These are phyloP conservation scores for Bombylius discolor DNA, from an alignment of 2,888 invertebrate genomes.

Conservation along the genomic window DNA sequence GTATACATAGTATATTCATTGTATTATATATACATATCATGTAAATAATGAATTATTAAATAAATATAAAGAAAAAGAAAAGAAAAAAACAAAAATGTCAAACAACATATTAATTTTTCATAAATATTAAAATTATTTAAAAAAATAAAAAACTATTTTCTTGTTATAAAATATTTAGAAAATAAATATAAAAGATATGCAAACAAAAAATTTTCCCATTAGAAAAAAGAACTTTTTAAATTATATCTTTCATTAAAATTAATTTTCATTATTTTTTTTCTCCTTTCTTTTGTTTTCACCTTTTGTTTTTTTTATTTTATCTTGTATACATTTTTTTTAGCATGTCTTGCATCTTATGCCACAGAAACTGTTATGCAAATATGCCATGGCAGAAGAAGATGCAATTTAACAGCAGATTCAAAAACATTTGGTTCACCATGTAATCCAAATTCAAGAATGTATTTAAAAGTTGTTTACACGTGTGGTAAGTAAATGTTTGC, in stretches of 20 bases:
- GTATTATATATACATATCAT: too few relatives aligned
- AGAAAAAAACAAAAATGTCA: too few relatives aligned
- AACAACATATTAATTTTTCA: too few relatives aligned
- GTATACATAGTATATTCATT: slow-evolving; percentile 28
- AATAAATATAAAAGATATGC: too few relatives aligned
- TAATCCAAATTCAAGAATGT: slow-evolving; percentile 66
- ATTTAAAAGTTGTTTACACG: slow-evolving; percentile 77
- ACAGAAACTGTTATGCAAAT: slow-evolving; percentile 81
- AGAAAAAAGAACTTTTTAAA: too few relatives aligned
- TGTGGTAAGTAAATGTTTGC: slow-evolving; percentile 53
- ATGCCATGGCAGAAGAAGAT: slow-evolving; percentile 73
- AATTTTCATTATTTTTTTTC: not conserved
- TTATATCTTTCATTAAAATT: not conserved
- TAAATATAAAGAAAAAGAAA: too few relatives aligned
- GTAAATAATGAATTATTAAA: too few relatives aligned
- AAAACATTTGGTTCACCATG: slow-evolving; percentile 76
- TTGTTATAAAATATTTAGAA: too few relatives aligned
- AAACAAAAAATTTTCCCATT: too few relatives aligned
- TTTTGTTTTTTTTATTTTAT: not conserved
- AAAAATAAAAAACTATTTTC: too few relatives aligned
- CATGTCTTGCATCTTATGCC: slow-evolving; percentile 76
- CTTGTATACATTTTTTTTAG: slow-evolving; percentile 39
- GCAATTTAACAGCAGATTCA: slow-evolving; percentile 69
- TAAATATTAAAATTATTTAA: too few relatives aligned
- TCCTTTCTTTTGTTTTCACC: not conserved